A percentile compares a stretch with the other conserved stretches of the same genome.
Conservation (phyloP, 37 sponge, comb jelly and placozoan species). For the Ianthella basta region DNA sequence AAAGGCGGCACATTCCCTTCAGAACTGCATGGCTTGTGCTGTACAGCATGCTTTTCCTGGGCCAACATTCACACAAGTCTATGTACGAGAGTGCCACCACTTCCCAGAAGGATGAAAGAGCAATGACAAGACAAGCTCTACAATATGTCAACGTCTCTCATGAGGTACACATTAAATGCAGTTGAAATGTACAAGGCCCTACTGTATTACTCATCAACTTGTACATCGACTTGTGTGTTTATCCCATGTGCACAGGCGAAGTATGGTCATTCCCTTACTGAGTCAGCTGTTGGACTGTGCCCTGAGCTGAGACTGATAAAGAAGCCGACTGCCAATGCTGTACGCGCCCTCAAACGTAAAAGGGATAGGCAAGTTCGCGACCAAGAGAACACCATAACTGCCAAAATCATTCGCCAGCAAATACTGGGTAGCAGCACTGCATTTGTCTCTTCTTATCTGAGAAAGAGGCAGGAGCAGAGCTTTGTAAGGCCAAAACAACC, state of each 20-base stretch:
- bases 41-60: conserved; percentile 9
- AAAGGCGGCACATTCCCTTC: not conserved
- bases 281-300: conserved; percentile 5
- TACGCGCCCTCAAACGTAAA: not conserved
- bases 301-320: not conserved
- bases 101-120: not conserved
- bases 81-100: not conserved
- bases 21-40: conserved; percentile 2
- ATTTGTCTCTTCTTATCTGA: conserved; percentile 7
- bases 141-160: conserved; percentile 20
- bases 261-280: not conserved
- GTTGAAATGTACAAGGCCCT: no score
- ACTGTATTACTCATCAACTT: not conserved
- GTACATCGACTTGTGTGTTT: no score
- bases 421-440: conserved; percentile 5
- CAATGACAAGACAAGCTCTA: not conserved
- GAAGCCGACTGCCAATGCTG: not conserved
- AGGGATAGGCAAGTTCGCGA: conserved; percentile 15
- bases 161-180: not conserved
- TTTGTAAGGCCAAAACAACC: not conserved
- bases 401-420: not conserved
- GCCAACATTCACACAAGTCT: not conserved
- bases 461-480: not conserved
- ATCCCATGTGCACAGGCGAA: not conserved
- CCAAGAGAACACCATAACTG: not conserved